phyloP scores from a whole-genome alignment of 2,888 invertebrate species.

The Synanthedon formicaeformis region DNA sequence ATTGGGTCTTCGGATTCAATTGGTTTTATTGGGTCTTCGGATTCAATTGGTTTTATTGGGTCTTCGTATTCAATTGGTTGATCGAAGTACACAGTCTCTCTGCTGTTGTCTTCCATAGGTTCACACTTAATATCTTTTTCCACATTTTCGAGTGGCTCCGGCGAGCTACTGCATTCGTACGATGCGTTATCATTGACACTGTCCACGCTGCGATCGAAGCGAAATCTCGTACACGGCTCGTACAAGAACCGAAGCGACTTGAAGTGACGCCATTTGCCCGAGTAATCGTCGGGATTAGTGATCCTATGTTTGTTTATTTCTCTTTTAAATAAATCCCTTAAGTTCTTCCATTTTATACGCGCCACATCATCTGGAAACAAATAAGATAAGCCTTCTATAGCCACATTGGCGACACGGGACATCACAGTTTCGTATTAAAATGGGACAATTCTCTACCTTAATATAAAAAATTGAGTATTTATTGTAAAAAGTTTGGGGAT shows the following conservation, averaged over 20 bases:
- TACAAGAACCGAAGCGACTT: slow-evolving; percentile 21
- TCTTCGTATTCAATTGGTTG: neutral
- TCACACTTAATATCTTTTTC: neutral
- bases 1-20: neutral
- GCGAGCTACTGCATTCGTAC: neutral
- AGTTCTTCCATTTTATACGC: slow-evolving; percentile 36
- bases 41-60: neutral
- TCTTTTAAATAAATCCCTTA: slow-evolving; percentile 30
- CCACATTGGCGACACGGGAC: too few relatives aligned
- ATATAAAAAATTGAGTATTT: too few relatives aligned
- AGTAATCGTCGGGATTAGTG: slow-evolving; percentile 15
- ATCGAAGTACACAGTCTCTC: neutral
- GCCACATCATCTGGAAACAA: slow-evolving; percentile 24
- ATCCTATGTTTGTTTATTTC: slow-evolving; percentile 18
- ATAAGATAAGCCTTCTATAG: too few relatives aligned
- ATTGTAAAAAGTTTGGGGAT: too few relatives aligned
- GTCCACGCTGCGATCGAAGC: slow-evolving; percentile 3
- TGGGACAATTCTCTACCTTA: too few relatives aligned
- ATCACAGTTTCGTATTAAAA: too few relatives aligned
- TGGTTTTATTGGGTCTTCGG: neutral
- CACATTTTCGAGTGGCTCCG: neutral
- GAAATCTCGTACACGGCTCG: slow-evolving; percentile 6
- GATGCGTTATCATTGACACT: neutral
- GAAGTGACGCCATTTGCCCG: slow-evolving; percentile 32
- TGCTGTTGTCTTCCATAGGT: neutral